Evolutionary conservation across 1,140 invertebrate species (phyloP), one percentile per base, ranked within the genome.

Genomic region (Camponotus floridanus): DNA sequence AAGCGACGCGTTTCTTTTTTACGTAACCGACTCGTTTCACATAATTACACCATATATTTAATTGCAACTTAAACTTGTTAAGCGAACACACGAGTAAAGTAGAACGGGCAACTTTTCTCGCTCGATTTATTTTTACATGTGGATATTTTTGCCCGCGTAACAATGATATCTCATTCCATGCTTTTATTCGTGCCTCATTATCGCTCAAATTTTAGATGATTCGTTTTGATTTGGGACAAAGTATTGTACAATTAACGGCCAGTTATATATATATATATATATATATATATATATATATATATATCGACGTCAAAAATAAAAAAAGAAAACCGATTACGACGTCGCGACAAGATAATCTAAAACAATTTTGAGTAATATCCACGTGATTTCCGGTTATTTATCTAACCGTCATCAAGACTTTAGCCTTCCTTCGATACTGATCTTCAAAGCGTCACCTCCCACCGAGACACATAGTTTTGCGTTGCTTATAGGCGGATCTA

Each of bases 1-100:
- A 81, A 83, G 26, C 26, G 36, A 61, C 51, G 51, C 39, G 51
- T 81, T 83, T 62, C 68, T 83, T 83, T 36, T 42, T 11, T 15
- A 45, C 67, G 79, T 59, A 73, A 71, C 15, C 36, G 21, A 21
- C 51, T 61, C 21, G 36, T 71, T 81, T 71, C 55, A 39, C 26
- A 21, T 61, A 59, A 61, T 61, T 81, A 36, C 13, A 18, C 7
- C 26, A 55, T 81, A 81, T 71, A 81, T 73, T 81, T 81, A 71
- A 73, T 73, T 81, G 7, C 39, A 36, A 57, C 21, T 71, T 59
- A 45, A 36, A 71, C 21, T 71, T 45, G 15, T 31, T 70, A 45
- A 81, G 26, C 11, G 57, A 45, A 2, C 5, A 26, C 71, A 15
- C 26, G 39, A 61, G 39, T 21, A 8, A 64, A 18, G n/a, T 48